phyloP scores from a whole-genome alignment of 2,888 invertebrate genomes.

The Meiosimyza decipiens region DNA sequence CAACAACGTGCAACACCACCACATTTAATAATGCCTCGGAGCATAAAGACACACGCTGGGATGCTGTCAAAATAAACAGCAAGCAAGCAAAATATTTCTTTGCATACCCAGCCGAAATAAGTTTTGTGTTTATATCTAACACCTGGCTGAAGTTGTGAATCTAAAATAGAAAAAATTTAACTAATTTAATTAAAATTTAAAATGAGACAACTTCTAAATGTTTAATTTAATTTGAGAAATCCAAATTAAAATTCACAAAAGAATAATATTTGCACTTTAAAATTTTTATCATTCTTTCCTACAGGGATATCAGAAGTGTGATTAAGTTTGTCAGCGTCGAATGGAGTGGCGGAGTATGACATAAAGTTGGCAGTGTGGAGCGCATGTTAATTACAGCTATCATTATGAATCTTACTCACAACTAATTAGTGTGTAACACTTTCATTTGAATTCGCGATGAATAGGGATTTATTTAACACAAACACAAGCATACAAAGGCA shows the following conservation, averaged over 20 bases:
- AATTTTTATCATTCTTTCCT: background rate
- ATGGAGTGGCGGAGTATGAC: background rate
- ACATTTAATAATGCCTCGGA: slow-evolving; percentile 21
- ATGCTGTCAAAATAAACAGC: slow-evolving; percentile 6
- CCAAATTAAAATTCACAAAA: too few relatives aligned
- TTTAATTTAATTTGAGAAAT: too few relatives aligned
- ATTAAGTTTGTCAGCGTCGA: background rate
- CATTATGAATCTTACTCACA: slow-evolving; percentile 41
- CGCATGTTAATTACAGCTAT: slow-evolving; percentile 48
- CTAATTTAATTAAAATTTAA: too few relatives aligned
- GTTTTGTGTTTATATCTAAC: too few relatives aligned
- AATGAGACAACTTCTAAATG: too few relatives aligned
- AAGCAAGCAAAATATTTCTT: background rate
- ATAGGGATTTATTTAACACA: slow-evolving; percentile 42
- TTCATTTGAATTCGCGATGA: slow-evolving; percentile 42
- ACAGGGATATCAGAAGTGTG: background rate
- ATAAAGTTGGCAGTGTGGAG: slow-evolving; percentile 33
- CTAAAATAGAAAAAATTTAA: too few relatives aligned
- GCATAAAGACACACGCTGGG: slow-evolving; percentile 17
- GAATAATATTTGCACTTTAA: too few relatives aligned
- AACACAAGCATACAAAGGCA: slow-evolving; percentile 10
- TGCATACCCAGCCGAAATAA: too few relatives aligned
- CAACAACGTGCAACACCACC: slow-evolving; percentile 1
- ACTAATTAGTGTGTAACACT: slow-evolving; percentile 46
- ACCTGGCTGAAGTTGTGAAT: too few relatives aligned